These are phyloP conservation scores for Perognathus longimembris DNA, from an alignment of 2,113 vertebrate genomes.

Conservation along the genomic window DNA sequence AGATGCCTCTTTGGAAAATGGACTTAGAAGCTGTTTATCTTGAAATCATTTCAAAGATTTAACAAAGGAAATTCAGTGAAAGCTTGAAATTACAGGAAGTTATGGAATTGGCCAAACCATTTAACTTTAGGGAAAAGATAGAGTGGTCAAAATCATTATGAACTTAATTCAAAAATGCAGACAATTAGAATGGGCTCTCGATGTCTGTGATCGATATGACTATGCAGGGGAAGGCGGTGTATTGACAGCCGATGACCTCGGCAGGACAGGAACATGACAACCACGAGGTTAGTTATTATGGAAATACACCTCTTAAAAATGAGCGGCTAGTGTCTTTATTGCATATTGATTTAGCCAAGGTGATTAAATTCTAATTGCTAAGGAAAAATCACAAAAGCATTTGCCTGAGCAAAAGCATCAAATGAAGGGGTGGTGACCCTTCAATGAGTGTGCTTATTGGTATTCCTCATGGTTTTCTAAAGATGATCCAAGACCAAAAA, in stretches of 20 bases:
- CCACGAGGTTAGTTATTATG: conserved; percentile 27
- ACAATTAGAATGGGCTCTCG: background rate
- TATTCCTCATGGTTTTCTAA: conserved; percentile 71
- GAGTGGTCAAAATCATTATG: background rate
- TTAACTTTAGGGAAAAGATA: conserved; percentile 52
- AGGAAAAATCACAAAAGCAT: conserved; percentile 75
- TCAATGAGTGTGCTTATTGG: conserved; percentile 53
- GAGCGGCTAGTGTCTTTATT: conserved; percentile 63
- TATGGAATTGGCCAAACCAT: conserved; percentile 12
- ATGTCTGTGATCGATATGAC: background rate
- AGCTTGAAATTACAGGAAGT: background rate
- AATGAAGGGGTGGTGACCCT: conserved; percentile 69
- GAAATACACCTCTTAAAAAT: conserved; percentile 29
- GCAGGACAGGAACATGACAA: conserved; percentile 33
- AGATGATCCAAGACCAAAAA: conserved; percentile 33
- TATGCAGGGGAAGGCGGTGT: background rate
- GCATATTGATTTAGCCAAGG: conserved; percentile 73
- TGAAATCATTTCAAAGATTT: conserved; percentile 44
- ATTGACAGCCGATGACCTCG: conserved; percentile 34
- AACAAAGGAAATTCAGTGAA: background rate
- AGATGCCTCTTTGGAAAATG: background rate
- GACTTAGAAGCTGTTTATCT: conserved; percentile 2
- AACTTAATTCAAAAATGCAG: background rate
- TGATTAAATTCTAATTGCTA: conserved; percentile 79
- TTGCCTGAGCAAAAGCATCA: conserved; percentile 62